phyloP scores from a whole-genome alignment of 2,888 invertebrate species.

The Ypsolopha scabrella region DNA sequence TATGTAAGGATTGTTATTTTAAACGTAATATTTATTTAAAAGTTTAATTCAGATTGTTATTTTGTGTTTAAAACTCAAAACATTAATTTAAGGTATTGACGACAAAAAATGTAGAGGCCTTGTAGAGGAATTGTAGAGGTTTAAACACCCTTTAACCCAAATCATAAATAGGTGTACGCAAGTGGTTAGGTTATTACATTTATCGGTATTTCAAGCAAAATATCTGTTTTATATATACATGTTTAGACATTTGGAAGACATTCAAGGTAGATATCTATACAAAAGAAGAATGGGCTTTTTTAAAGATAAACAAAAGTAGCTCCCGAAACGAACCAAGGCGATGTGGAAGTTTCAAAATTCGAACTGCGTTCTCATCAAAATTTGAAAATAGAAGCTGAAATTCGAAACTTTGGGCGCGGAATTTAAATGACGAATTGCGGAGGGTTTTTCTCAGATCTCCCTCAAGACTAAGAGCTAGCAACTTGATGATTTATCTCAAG shows the following conservation, averaged over 20 bases:
- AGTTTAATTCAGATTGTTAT: too few relatives aligned
- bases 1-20: too few relatives aligned
- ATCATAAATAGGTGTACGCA: too few relatives aligned
- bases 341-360: conserved; percentile 28
- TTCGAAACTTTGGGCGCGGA: conserved; percentile 59
- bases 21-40: too few relatives aligned
- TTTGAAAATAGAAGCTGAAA: conserved; percentile 47
- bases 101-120: too few relatives aligned
- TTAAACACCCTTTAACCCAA: too few relatives aligned
- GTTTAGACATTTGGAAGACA: background rate
- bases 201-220: background rate
- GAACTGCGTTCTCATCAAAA: conserved; percentile 31
- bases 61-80: too few relatives aligned
- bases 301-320: background rate
- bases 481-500: background rate
- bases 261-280: background rate
- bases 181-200: background rate
- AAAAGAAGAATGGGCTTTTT: background rate
- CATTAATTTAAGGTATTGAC: too few relatives aligned
- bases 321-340: background rate
- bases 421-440: conserved; percentile 67
- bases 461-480: background rate
- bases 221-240: background rate
- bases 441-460: conserved; percentile 46
- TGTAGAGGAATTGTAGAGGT: too few relatives aligned